phyloP scores from a whole-genome alignment of 2,113 vertebrate species.

The Prolemur simus region DNA sequence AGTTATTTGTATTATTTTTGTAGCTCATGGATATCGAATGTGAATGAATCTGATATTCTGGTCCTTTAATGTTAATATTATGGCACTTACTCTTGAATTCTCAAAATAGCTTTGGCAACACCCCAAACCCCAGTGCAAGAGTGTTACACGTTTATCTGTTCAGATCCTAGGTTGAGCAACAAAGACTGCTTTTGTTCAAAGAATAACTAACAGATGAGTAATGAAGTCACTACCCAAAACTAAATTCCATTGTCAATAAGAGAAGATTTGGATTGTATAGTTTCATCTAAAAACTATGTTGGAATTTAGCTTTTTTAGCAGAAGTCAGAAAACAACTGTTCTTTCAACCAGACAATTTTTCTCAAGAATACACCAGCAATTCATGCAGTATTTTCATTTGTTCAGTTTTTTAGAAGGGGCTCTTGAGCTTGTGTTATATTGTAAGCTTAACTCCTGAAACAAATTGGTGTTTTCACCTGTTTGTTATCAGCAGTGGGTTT shows the following conservation, averaged over 20 bases:
- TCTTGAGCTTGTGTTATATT: neutral
- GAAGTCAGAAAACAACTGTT: slow-evolving; percentile 50
- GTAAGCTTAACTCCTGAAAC: neutral
- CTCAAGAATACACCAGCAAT: neutral
- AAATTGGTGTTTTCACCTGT: neutral
- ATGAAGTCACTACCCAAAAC: slow-evolving; percentile 59
- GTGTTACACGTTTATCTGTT: slow-evolving; percentile 27
- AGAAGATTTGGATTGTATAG: slow-evolving; percentile 25
- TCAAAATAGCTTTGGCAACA: slow-evolving; percentile 6
- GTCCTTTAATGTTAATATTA: neutral
- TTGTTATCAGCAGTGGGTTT: neutral
- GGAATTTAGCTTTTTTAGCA: slow-evolving; percentile 58
- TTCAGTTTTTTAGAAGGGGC: neutral
- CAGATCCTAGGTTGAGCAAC: slow-evolving; percentile 44
- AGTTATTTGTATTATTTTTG: neutral
- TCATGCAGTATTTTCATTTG: neutral
- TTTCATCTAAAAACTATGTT: slow-evolving; percentile 51
- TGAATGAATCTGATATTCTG: neutral
- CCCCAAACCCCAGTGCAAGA: neutral
- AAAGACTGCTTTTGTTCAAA: slow-evolving; percentile 73
- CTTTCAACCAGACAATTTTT: neutral
- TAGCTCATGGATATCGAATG: neutral
- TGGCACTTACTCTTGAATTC: neutral
- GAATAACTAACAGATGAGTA: slow-evolving; percentile 67
- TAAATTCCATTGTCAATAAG: slow-evolving; percentile 61